Evolutionary conservation across 53 echinoderm and acorn worm genomes (phyloP), one percentile per base, ranked within the genome.

Genomic region (Stichopus horrens): DNA sequence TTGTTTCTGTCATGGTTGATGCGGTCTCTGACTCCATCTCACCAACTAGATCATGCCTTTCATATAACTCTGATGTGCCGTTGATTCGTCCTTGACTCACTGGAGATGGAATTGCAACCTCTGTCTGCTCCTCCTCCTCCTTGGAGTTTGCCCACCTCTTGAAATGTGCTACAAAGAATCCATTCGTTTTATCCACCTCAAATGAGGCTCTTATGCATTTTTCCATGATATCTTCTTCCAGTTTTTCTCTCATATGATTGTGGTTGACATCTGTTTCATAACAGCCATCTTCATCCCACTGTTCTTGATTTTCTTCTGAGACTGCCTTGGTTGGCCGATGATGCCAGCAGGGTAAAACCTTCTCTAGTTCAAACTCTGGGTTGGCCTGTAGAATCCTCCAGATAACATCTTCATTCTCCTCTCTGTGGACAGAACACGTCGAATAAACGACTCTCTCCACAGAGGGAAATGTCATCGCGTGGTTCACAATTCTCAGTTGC

Each of bases 81-180:
- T 37, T 37, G 2, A 37, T 37, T 37, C 37, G 37, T 37, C 37
- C 37, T 37, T 37, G 37, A 37, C 37, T 37, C 37, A 37, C 37
- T 37, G 37, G 37, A 37, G 37, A 37, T 37, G 37, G 37, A 37
- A 7, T 16, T 71, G 4, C 71, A 71, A 20, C 19, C 19, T 6
- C 18, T 20, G 6, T 13, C 4, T 18, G 19, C 18, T 16, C 19
- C 71, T 71, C 71, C 68, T 68, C 16, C 18, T 20, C 51, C 16
- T 20, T 7, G 37, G 51, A 76, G 52, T 76, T 76, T 16, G 14
- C 13, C 5, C 23, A 76, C 77, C 52, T 76, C 52, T 76, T 89
- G 21, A 97, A 91, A 52, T 94, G 79, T 5, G 98, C 98, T 20
- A 97, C 95, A 90, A 97, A 97, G 91, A 97, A 95, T 53, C 98